Base-by-base conservation (phyloP, 2,888 invertebrate species). In the Calameuta filiformis region DNA sequence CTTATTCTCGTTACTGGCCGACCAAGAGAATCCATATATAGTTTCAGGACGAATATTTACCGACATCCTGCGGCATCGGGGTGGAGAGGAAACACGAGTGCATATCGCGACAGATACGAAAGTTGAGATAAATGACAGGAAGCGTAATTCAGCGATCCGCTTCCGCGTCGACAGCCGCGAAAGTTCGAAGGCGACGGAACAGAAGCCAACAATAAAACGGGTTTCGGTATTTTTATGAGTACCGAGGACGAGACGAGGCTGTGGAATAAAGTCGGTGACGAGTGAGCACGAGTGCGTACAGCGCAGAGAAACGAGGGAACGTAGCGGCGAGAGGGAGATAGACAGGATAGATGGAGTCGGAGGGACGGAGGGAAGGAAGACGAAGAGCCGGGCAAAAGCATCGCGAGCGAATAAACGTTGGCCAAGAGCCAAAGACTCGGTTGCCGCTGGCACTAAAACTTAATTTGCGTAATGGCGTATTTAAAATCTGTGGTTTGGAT, bases 381-480 rank as follows among this genome's bases (percentile, higher is more conserved):
- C 33, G 35, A 75, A 76, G 77, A 68, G 76, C 71, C 73, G 80
- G 75, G 79, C 40, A 79, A 83, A 84, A 83, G 83, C 84, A 82
- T 82, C 80, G 81, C 80, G 80, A 85, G 83, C 83, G 84, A 84
- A 85, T 85, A 85, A 87, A 83, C 71, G 79, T 78, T 87, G 87
- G 88, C 84, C 75, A 30, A 1, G 34, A 75, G 87, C 88, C 88
- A 85, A 84, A 83, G 79, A 74, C 81, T 78, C 78, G 81, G 40
- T 68, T 73, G 85, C 84, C 81, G 81, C 84, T 84, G 84, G 84
- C 86, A 85, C 85, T 87, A 86, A 88, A 89, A 90, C 88, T 90
- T 90, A 88, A 89, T 90, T 90, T 89, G 88, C 88, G 87, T 90
- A 90, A 89, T 89, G 87, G 87, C 83, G 86, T 85, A 86, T 87